Base-by-base conservation (phyloP, 2,888 invertebrate species). In the Cosmia trapezina region DNA sequence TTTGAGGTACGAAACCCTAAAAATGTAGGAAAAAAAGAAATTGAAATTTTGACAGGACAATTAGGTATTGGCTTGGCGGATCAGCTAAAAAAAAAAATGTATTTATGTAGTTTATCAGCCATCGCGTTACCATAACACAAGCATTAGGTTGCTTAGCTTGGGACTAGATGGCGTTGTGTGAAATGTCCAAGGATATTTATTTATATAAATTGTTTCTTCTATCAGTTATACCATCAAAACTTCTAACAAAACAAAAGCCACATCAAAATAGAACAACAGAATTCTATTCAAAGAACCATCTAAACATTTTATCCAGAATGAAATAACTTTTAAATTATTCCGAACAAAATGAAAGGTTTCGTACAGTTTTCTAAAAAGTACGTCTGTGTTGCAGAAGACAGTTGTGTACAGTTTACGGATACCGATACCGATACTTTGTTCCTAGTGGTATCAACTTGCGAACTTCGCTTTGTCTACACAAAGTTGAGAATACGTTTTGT, bases 401-500 rank as follows among this genome's bases (percentile, higher is more conserved):
- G 64, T 57, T 78, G 37, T 47, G 19, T 57, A 49, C 64, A 54
- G 51, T 54, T 43, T 14, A 64, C 63, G 33, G 47, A 60, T 65
- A 76, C 54, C 67, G 54, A 80, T 68, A 70, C 11, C 47, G 6
- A 66, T 73, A 60, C 70, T 54, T 59, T 64, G 57, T 59, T 60
- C 7, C 12, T 33, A 65, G 28, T 28, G 83, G 72, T 78, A 78
- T 78, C 63, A 45, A 68, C 43, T 73, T 33, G 49, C 22, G 14
- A 71, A 78, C 61, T 71, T 5, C 19, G 14, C 41, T 37, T 47
- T 73, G 73, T 73, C n/a, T 59, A 37, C 4, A 45, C 51, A 28
- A 61, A 65, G 47, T 68, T 82, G 22, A 22, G 62, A 60, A 33
- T 54, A 62, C 22, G 53, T 75, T 64, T 62, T 57, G 62, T 70